Evolutionary conservation across 2,797 vertebrate species (phyloP), one percentile per base, ranked within the genome.

Genomic region (Propithecus deckenii): DNA sequence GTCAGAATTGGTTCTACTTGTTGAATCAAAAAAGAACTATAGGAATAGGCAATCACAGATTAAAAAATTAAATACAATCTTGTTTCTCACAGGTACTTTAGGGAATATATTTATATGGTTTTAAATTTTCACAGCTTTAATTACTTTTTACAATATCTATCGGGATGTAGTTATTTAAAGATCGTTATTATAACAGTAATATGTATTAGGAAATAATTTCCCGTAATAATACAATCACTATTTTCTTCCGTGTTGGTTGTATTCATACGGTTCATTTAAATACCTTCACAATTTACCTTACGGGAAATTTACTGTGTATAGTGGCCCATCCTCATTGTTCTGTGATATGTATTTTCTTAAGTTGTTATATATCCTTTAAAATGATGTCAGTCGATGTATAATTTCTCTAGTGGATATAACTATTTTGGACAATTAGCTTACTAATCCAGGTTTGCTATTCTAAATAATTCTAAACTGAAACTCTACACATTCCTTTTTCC

Each of bases 181-280:
- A 63, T 35, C 32, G 93, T 59, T 69, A 63, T 65, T 78, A 79
- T 61, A 72, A 76, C 92, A 71, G 46, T 59, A 80, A 63, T 9
- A 52, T 3, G n/a, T 63, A 83, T 91, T 71, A 89, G 72, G 69
- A 97, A 88, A 76, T 50, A 83, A 84, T 91, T 94, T 93, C 22
- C 28, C 76, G 0, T n/a, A 93, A 63, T 38, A 76, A 90, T 13
- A 84, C 8, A n/a, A 71, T 96, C 41, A 67, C 8, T 50, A n/a
- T 87, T 94, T 91, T 94, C 50, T 69, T 92, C 32, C 43, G n/a
- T 13, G 18, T 72, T 80, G 65, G 25, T 30, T 94, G 57, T 23
- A 69, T 46, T 38, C 38, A 74, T 30, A 35, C 28, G 81, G 46
- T 35, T 96, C 6, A 38, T 59, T 61, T 67, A 93, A 38, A 84